Evolutionary conservation across 2,113 vertebrate species (phyloP).

Genomic region (Bubo blakistoni): DNA sequence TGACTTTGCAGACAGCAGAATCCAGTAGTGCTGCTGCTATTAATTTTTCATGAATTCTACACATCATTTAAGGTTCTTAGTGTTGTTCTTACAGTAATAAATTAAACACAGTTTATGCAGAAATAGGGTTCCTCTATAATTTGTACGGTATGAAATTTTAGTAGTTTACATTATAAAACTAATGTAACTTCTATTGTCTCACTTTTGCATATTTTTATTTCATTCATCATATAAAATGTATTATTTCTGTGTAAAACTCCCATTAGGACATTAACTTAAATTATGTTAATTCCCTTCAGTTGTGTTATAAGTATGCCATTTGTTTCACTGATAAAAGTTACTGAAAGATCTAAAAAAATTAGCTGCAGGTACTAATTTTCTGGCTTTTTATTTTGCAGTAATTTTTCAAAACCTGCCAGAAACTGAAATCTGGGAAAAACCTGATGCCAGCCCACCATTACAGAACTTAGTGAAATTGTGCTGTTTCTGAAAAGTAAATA

Average conservation of each 20-base stretch:
- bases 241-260: neutral
- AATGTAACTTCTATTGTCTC: neutral
- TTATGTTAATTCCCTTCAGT: neutral
- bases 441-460: neutral
- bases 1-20: neutral
- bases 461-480: neutral
- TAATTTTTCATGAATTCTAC: neutral
- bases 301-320: neutral
- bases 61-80: neutral
- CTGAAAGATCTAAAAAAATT: accelerated
- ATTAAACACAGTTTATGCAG: neutral
- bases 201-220: neutral
- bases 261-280: neutral
- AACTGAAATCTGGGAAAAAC: neutral
- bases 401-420: neutral
- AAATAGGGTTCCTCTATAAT: neutral
- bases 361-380: neutral
- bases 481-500: neutral
- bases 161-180: neutral
- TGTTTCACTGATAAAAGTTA: neutral
- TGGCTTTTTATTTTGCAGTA: neutral
- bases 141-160: neutral
- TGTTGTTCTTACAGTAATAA: neutral
- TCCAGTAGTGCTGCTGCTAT: neutral
- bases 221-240: neutral